phyloP scores from a whole-genome alignment of 2,888 invertebrate species.

The Yponomeuta cagnagella region DNA sequence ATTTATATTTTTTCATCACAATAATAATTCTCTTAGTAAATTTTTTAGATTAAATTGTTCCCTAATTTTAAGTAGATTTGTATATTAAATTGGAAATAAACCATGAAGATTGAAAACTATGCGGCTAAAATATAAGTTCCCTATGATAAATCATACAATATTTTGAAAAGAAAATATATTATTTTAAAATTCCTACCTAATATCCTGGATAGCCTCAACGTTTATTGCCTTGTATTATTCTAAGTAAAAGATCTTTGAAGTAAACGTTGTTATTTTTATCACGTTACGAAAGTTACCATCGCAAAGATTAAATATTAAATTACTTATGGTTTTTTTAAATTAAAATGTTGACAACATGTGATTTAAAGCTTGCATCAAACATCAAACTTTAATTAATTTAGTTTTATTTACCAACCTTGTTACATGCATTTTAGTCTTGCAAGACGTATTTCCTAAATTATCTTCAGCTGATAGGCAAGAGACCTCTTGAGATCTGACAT shows the following conservation, averaged over 20 bases:
- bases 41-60: constrained; percentile 21
- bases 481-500: background rate
- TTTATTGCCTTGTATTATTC: background rate
- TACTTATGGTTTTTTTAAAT: background rate
- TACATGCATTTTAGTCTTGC: background rate
- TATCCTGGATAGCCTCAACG: no score
- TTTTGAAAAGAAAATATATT: no score
- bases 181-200: no score
- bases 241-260: background rate
- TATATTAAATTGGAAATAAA: constrained; percentile 11
- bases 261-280: background rate
- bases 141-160: no score
- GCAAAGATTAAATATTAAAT: constrained; percentile 13
- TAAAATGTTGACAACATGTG: background rate
- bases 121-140: background rate
- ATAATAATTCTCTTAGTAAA: constrained; percentile 41
- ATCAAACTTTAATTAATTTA: background rate
- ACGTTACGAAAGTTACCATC: constrained; percentile 15
- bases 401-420: background rate
- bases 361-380: constrained; percentile 2
- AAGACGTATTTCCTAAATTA: background rate
- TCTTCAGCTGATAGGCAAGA: background rate
- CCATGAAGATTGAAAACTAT: background rate
- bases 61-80: constrained; percentile 23
- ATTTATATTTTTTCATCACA: constrained; percentile 8